Conservation (phyloP, 2,797 vertebrate genomes). For the Galago senegalensis region DNA sequence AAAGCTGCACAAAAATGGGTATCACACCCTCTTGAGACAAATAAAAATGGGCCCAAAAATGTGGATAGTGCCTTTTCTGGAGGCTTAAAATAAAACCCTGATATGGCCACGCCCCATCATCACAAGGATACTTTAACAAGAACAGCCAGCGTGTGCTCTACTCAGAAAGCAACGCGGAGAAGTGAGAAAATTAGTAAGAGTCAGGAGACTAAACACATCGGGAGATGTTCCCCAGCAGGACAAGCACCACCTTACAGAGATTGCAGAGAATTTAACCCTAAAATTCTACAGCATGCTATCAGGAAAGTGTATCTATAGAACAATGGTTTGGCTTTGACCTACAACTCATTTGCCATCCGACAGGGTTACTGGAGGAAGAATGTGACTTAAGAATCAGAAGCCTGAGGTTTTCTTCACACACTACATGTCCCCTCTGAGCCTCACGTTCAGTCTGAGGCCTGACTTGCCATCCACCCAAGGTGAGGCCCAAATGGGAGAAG, state of each 20-base stretch:
- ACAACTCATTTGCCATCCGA: neutral
- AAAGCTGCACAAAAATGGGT: neutral
- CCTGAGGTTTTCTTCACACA: neutral
- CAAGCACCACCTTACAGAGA: neutral
- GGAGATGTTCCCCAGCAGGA: neutral
- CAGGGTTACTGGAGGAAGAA: neutral
- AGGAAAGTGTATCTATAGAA: neutral
- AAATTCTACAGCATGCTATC: neutral
- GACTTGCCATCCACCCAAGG: neutral
- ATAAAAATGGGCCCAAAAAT: neutral
- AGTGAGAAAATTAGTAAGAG: neutral
- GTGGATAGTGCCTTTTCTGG: neutral
- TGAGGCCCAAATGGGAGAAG: neutral
- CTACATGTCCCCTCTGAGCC: neutral
- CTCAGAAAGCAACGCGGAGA: neutral
- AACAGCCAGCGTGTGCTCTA: neutral
- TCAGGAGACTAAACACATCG: neutral
- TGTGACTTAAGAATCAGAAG: neutral
- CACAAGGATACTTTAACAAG: neutral
- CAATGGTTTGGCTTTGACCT: neutral
- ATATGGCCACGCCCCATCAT: neutral
- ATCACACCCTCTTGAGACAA: neutral
- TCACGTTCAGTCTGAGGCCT: neutral
- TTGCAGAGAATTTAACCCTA: neutral
- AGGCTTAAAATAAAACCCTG: neutral